Percentiles rank a stretch among this genome's conserved stretches.
phyloP scores from a whole-genome alignment of 2,888 invertebrate species.

The Fragum sueziense region DNA sequence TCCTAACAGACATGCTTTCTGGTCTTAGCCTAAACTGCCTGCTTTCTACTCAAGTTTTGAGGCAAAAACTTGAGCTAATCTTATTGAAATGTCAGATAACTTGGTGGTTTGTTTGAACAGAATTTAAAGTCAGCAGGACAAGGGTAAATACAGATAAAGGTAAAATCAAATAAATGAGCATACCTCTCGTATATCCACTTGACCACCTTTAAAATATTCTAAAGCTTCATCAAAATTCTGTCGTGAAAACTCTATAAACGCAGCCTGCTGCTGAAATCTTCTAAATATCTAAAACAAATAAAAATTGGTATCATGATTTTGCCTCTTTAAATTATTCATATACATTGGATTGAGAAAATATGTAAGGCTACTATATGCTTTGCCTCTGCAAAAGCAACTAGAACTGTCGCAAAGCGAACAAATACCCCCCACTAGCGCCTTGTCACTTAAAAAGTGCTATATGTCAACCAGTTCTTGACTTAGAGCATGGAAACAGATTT shows the following conservation, averaged over 20 bases:
- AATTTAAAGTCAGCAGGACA: background rate
- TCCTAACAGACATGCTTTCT: background rate
- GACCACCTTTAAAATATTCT: conserved; percentile 81
- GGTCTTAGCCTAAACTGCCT: no score
- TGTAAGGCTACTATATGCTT: no score
- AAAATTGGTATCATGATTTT: no score
- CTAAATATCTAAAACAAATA: conserved; percentile 76
- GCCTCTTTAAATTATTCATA: no score
- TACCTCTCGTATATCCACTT: conserved; percentile 83
- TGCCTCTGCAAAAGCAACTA: no score
- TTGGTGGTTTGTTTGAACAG: background rate
- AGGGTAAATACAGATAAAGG: no score
- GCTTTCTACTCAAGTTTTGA: background rate
- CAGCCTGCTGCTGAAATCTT: conserved; percentile 83
- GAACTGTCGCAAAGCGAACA: no score
- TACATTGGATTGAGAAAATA: no score
- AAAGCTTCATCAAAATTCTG: conserved; percentile 83
- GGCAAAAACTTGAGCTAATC: background rate
- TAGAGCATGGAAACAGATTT: no score
- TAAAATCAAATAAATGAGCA: background rate
- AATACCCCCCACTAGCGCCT: no score
- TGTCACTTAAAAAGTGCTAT: no score
- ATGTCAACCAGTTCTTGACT: no score
- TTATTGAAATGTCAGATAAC: background rate
- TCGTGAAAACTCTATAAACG: conserved; percentile 83